Evolutionary conservation across 2,888 invertebrate species (phyloP), one percentile per base, ranked within the genome.

Genomic region (Hirtodrosophila histrioides): DNA sequence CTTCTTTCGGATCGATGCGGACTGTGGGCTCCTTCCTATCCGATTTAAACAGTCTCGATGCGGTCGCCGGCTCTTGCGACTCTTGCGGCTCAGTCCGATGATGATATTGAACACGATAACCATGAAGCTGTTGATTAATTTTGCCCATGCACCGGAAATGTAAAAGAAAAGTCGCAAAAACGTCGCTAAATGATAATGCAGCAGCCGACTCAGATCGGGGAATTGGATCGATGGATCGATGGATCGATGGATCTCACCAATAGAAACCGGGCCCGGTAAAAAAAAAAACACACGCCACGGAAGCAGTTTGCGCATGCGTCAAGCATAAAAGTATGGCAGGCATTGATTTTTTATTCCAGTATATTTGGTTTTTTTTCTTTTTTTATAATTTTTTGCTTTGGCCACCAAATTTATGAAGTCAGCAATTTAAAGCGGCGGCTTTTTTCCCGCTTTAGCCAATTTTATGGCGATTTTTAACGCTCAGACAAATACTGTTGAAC

Each of bases 81-180:
- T 27, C 17, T 17, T 17, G 17, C 53, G 67, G 64, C 54, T 56
- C 55, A 48, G 58, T 29, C 31, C 17, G 50, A 37, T 66, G 64
- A 69, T 61, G 64, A 67, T 70, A 67, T 60, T 62, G 66, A 58
- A 36, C 67, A 60, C 72, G 66, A 78, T 71, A 82, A 48, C 86
- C 82, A 73, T 70, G 82, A 86, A 84, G 88, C 87, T 86, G 87
- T 81, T 87, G 88, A 84, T 88, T 83, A 87, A 87, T 82, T 86
- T 84, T 41, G 74, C 69, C 55, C 69, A 48, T 46, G 61, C 87
- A 78, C 85, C 85, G 85, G 85, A 86, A 86, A 86, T 88, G 87
- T 86, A 81, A 76, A 46, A 57, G 53, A 54, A 71, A 69, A 68
- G 53, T 56, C 51, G 64, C 56, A 78, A 62, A 76, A 82, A 76